phyloP scores from a whole-genome alignment of 2,113 vertebrate species.

The Psilopogon haemacephalus region DNA sequence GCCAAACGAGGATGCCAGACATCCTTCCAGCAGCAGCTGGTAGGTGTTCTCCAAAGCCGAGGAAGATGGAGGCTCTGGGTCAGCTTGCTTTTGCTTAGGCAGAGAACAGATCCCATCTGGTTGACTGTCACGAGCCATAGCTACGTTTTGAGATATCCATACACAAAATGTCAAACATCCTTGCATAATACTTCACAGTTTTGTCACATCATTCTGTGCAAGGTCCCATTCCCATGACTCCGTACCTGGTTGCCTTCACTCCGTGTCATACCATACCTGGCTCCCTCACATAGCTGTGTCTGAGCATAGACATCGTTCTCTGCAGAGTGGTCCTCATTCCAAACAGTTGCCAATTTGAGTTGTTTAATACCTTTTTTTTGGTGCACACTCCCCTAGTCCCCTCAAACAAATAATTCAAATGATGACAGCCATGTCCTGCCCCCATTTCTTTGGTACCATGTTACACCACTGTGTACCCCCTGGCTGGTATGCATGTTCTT shows the following conservation, averaged over 20 bases:
- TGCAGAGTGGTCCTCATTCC: not conserved
- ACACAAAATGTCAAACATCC: not conserved
- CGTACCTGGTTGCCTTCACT: slow-evolving; percentile 56
- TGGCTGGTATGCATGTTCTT: slow-evolving; percentile 78
- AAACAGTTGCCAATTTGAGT: not conserved
- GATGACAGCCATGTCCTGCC: not conserved
- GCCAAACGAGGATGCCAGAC: not conserved
- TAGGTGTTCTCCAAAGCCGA: not conserved
- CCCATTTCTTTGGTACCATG: slow-evolving; percentile 46
- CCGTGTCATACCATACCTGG: slow-evolving; percentile 53
- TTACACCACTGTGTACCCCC: slow-evolving; percentile 60
- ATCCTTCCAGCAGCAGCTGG: not conserved
- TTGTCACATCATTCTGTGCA: slow-evolving; percentile 31
- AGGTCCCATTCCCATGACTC: slow-evolving; percentile 28
- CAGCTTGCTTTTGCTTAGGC: slow-evolving; percentile 58
- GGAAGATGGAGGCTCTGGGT: not conserved
- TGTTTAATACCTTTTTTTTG: slow-evolving; percentile 28
- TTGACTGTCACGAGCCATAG: not conserved
- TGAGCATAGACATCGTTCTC: slow-evolving; percentile 13
- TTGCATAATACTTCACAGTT: slow-evolving; percentile 21
- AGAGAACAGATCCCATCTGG: slow-evolving; percentile 31
- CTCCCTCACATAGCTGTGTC: slow-evolving; percentile 12
- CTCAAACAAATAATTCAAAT: not conserved
- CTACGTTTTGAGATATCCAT: slow-evolving; percentile 25
- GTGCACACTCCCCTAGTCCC: not conserved